Evolutionary conservation across 2,888 invertebrate genomes (phyloP).

Genomic region (Drosophila buzzatii): DNA sequence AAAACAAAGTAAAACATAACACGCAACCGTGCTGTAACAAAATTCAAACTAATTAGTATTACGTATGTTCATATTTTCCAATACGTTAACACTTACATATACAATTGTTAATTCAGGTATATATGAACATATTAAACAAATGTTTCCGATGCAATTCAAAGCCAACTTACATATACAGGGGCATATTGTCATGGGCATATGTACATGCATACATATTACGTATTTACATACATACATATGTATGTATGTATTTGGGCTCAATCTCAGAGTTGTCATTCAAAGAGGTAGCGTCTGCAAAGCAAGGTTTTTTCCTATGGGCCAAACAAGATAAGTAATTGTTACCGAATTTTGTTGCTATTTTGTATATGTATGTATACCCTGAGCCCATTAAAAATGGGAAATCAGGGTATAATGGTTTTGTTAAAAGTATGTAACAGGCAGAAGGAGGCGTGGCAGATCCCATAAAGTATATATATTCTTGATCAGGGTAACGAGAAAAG

Average conservation of each 20-base stretch:
- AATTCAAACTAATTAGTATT: slow-evolving; percentile 75
- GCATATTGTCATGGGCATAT: slow-evolving; percentile 25
- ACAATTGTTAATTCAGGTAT: not conserved
- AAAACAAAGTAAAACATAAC: slow-evolving; percentile 79
- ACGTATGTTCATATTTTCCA: slow-evolving; percentile 61
- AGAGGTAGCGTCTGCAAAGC: slow-evolving; percentile 51
- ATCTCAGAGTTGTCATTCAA: slow-evolving; percentile 62
- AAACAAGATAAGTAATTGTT: slow-evolving; percentile 47
- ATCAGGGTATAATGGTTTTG: too few relatives aligned
- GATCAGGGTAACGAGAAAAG: too few relatives aligned
- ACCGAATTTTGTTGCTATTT: slow-evolving; percentile 24
- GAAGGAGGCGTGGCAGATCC: too few relatives aligned
- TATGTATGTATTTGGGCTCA: not conserved
- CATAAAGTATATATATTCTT: too few relatives aligned
- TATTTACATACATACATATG: not conserved
- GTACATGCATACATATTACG: not conserved
- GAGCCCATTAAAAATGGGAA: too few relatives aligned
- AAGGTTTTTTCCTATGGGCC: slow-evolving; percentile 56
- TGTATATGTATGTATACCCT: slow-evolving; percentile 4
- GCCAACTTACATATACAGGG: slow-evolving; percentile 38
- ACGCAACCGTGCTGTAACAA: slow-evolving; percentile 77
- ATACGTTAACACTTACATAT: slow-evolving; percentile 16
- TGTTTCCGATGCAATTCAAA: slow-evolving; percentile 49
- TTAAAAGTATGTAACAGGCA: too few relatives aligned
- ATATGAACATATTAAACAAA: not conserved